These are phyloP conservation scores for Drosophila demipolita DNA, from an alignment of 2,888 invertebrate genomes.

Conservation along the genomic window DNA sequence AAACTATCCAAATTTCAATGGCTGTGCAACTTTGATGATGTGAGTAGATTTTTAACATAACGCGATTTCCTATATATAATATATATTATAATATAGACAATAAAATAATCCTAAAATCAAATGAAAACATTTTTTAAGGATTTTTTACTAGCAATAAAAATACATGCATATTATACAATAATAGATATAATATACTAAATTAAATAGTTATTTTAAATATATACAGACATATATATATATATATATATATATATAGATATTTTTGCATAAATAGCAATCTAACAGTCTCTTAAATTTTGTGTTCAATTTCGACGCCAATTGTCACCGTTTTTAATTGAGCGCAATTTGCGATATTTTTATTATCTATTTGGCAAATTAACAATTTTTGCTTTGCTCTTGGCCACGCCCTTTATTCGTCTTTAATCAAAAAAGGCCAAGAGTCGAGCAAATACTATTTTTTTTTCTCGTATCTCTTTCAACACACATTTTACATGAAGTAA, in stretches of 20 bases:
- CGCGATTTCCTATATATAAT: neutral
- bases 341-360: slow-evolving; percentile 19
- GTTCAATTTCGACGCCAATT: slow-evolving; percentile 24
- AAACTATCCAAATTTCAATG: slow-evolving; percentile 77
- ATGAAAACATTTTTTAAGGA: neutral
- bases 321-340: slow-evolving; percentile 46
- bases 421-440: slow-evolving; percentile 14
- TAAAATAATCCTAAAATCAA: neutral
- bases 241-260: neutral
- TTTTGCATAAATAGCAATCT: slow-evolving; percentile 1
- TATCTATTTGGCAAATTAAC: slow-evolving; percentile 35
- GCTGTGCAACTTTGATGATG: slow-evolving; percentile 85
- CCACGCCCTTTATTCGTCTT: neutral
- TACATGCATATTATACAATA: neutral
- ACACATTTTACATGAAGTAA: slow-evolving; percentile 18
- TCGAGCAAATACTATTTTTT: slow-evolving; percentile 11
- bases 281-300: neutral
- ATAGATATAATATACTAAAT: neutral
- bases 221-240: neutral
- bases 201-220: neutral
- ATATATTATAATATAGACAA: neutral
- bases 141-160: neutral
- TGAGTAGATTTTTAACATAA: slow-evolving; percentile 59
- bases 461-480: neutral
- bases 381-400: neutral